Evolutionary conservation across 2,888 invertebrate species (phyloP), one percentile per base, ranked within the genome.

Genomic region (Eilema sororculum): DNA sequence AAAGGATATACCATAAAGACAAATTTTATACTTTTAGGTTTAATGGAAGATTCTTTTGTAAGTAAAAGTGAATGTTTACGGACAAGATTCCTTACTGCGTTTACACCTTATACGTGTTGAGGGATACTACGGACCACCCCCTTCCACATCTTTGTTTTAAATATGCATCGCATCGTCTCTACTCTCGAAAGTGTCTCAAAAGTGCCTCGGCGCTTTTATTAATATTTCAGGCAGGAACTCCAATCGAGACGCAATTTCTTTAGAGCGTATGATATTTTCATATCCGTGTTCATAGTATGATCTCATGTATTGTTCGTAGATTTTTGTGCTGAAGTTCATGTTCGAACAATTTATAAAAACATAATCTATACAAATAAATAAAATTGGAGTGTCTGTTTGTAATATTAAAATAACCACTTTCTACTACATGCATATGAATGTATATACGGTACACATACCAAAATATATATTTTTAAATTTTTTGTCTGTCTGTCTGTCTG

Each of bases 191-290:
- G 88, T 90, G 90, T 90, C 89, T 89, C 89, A 86, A 89, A 91
- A 91, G 90, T 89, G 87, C 86, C 86, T 84, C 83, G 86, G 87
- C 86, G 89, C 88, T 89, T 90, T 90, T 90, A 86, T 93, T 91
- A 92, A 93, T 93, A 93, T 93, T 93, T 92, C 87, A 93, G 87
- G 89, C 89, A 86, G 87, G 81, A 89, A 88, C 87, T 90, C 84
- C 89, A 89, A 92, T 91, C 86, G 91, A 87, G 87, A 84, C 86
- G 83, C 85, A 86, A 85, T 87, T 87, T 84, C 82, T 83, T 87
- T 82, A 74, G 75, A 75, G 75, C 76, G 76, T 81, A 75, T 82
- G 77, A 76, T 80, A 78, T 80, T 79, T 74, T 74, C 70, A 76
- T 72, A 73, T 71, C 65, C 66, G 71, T 76, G 71, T 68, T 70